Conservation (phyloP, 2,888 invertebrate genomes). For the Drosophila silvestris region DNA sequence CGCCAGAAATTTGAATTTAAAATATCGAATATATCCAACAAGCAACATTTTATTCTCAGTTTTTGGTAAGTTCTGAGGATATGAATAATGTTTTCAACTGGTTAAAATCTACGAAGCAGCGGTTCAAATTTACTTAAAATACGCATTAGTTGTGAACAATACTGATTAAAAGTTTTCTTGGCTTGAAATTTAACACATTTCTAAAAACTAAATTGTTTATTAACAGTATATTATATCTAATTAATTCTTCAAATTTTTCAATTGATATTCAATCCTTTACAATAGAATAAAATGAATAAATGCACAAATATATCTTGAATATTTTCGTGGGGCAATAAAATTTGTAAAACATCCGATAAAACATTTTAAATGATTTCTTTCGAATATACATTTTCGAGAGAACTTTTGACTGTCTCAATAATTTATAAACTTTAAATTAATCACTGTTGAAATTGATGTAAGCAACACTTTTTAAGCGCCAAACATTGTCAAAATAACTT, state of each 20-base stretch:
- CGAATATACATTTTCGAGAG: neutral
- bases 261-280: too few species aligned
- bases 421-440: neutral
- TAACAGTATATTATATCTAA: too few species aligned
- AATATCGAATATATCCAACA: neutral
- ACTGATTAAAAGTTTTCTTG: neutral
- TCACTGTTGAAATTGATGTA: neutral
- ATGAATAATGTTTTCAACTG: neutral
- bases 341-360: too few species aligned
- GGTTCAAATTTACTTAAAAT: neutral
- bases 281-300: too few species aligned
- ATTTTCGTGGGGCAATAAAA: too few species aligned
- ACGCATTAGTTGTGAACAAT: neutral
- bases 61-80: neutral
- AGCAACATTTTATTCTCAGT: neutral
- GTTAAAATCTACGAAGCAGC: neutral
- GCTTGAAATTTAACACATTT: neutral
- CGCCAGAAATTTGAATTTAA: constrained; percentile 1
- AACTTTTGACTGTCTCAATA: neutral
- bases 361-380: neutral
- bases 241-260: too few species aligned
- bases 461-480: neutral
- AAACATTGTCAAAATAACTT: too few species aligned
- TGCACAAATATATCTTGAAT: too few species aligned
- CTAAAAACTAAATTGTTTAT: rapidly evolving